Conservation (phyloP, 2,797 vertebrate genomes). For the Botia kubotai region DNA sequence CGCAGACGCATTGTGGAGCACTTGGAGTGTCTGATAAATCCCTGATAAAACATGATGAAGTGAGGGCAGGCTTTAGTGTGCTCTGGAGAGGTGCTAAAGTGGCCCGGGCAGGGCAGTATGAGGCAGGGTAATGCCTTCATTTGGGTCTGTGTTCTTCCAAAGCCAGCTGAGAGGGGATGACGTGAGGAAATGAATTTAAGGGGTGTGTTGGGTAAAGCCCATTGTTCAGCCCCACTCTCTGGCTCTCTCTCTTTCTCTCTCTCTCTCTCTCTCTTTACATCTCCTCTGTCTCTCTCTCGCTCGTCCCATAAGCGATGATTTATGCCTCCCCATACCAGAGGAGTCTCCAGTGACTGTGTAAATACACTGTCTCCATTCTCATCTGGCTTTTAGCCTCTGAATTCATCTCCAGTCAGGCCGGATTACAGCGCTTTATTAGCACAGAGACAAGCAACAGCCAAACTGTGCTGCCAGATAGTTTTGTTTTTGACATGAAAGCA, state of each 20-base stretch:
- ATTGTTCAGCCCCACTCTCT: constrained; percentile 39
- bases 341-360: constrained; percentile 46
- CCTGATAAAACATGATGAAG: not conserved
- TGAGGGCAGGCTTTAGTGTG: constrained; percentile 8
- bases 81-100: constrained; percentile 19
- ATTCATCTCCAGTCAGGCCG: constrained; percentile 54
- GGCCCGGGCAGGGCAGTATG: not conserved
- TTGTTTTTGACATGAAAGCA: constrained; percentile 62
- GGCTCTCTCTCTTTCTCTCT: too few species aligned
- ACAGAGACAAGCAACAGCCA: constrained; percentile 47
- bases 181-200: constrained; percentile 58
- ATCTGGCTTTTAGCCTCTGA: constrained; percentile 32
- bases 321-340: constrained; percentile 43
- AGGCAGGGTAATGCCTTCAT: not conserved
- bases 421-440: constrained; percentile 56
- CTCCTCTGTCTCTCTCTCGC: constrained; percentile 7
- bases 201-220: constrained; percentile 66
- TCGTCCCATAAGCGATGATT: constrained; percentile 53
- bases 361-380: constrained; percentile 50
- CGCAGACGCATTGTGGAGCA: constrained; percentile 17
- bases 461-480: constrained; percentile 62
- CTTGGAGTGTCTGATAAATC: constrained; percentile 12
- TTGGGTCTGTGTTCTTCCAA: constrained; percentile 5
- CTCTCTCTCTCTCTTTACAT: not conserved
- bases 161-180: constrained; percentile 62